phyloP scores from a whole-genome alignment of 2,797 vertebrate genomes.

The Pseudotriccus pelzelni region DNA sequence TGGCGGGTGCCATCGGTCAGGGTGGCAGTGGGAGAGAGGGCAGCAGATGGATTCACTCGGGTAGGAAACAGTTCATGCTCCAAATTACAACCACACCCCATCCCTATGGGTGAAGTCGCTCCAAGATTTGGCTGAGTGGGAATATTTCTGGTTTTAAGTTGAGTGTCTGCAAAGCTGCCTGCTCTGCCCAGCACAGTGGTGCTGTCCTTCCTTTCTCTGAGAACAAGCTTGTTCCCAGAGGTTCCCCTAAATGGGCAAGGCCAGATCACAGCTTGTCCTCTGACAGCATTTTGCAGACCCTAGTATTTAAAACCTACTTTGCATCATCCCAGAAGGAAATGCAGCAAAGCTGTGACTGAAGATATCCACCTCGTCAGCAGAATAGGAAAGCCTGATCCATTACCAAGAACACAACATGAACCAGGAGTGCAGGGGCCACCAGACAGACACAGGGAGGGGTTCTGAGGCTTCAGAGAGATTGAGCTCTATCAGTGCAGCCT shows the following conservation, averaged over 20 bases:
- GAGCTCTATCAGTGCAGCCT: background rate
- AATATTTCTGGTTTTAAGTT: background rate
- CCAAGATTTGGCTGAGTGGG: background rate
- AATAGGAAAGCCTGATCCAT: background rate
- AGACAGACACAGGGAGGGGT: background rate
- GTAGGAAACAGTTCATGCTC: background rate
- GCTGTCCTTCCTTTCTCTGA: background rate
- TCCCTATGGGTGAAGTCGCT: accelerated
- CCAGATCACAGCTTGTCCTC: background rate
- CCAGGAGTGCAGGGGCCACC: accelerated
- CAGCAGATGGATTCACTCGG: accelerated
- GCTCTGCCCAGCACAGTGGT: background rate
- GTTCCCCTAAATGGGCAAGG: background rate
- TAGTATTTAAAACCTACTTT: background rate
- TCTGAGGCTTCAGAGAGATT: background rate
- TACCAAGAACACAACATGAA: background rate
- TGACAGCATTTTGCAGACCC: background rate
- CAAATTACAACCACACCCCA: background rate
- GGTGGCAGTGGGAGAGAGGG: background rate
- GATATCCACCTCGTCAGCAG: background rate
- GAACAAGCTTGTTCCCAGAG: background rate
- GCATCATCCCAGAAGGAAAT: background rate
- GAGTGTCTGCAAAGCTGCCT: background rate
- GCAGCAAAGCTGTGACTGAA: background rate
- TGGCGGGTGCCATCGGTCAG: accelerated